Percentiles rank a stretch among this genome's conserved stretches.
Conservation (phyloP, 1,140 invertebrate species). For the Zaprionus ghesquierei region DNA sequence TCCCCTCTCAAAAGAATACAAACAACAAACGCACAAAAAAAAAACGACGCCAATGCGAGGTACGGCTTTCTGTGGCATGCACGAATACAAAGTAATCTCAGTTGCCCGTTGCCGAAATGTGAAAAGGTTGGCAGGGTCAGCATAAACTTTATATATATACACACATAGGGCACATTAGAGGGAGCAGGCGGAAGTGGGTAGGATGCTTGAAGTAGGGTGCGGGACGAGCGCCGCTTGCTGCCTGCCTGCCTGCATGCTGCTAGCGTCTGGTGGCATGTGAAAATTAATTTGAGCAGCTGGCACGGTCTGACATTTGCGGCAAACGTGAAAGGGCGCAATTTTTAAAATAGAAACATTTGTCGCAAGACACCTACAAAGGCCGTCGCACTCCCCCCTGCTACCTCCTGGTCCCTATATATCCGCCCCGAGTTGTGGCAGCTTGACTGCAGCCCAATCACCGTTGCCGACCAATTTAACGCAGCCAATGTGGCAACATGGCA, state of each 20-base stretch:
- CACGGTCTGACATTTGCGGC: constrained; percentile 43
- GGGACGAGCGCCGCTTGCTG: no score
- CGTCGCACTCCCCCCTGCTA: background rate
- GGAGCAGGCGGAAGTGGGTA: background rate
- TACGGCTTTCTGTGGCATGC: constrained; percentile 51
- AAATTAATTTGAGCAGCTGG: constrained; percentile 49
- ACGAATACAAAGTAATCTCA: constrained; percentile 48
- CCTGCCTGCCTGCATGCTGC: no score
- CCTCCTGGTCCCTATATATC: background rate
- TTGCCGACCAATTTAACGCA: constrained; percentile 34
- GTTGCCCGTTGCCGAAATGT: constrained; percentile 47
- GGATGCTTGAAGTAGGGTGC: no score
- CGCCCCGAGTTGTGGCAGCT: background rate
- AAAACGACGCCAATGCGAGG: background rate
- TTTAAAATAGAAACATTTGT: constrained; percentile 53
- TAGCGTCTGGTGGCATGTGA: constrained; percentile 24
- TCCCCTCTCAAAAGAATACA: constrained; percentile 43
- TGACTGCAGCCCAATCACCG: constrained; percentile 18
- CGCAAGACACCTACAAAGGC: constrained; percentile 26
- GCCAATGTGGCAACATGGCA: constrained; percentile 34
- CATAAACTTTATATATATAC: constrained; percentile 14
- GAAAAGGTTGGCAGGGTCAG: constrained; percentile 66
- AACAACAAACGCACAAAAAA: constrained; percentile 42
- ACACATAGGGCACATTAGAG: background rate
- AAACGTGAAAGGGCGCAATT: constrained; percentile 51